phyloP scores from a whole-genome alignment of 2,797 vertebrate genomes.

The Fistularia commersonii region DNA sequence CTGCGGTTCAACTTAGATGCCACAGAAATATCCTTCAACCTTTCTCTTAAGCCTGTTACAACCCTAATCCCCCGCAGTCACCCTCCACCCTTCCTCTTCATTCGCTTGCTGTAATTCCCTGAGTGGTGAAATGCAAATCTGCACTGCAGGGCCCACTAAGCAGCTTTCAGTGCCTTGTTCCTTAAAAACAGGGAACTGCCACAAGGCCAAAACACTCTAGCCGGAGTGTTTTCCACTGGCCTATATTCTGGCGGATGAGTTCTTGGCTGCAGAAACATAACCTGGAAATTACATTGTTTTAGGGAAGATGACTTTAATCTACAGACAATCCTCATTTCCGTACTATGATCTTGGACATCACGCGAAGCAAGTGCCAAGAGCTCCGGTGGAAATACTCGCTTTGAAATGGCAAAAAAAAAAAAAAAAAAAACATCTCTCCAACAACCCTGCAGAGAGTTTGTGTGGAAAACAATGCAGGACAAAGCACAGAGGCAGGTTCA shows the following conservation, averaged over 20 bases:
- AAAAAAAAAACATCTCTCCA: too few relatives aligned
- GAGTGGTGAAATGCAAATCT: constrained; percentile 75
- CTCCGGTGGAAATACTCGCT: too few relatives aligned
- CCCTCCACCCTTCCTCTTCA: constrained; percentile 64
- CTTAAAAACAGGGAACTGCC: constrained; percentile 47
- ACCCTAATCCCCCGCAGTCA: constrained; percentile 69
- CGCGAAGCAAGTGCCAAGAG: too few relatives aligned
- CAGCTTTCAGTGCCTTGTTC: constrained; percentile 65
- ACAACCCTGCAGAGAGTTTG: too few relatives aligned
- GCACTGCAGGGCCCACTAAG: constrained; percentile 68
- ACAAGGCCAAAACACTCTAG: constrained; percentile 34
- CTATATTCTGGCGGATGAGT: background rate
- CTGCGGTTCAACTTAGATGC: constrained; percentile 70
- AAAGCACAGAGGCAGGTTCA: background rate
- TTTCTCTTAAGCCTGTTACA: constrained; percentile 77
- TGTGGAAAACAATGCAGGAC: too few relatives aligned
- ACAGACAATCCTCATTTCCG: background rate
- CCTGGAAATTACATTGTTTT: constrained; percentile 7
- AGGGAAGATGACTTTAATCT: constrained; percentile 4
- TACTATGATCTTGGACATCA: too few relatives aligned
- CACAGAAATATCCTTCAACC: constrained; percentile 75
- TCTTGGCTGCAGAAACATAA: constrained; percentile 16
- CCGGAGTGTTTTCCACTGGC: constrained; percentile 3
- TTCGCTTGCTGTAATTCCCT: constrained; percentile 70
- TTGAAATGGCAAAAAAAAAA: too few relatives aligned